Base-by-base conservation (phyloP, 2,797 vertebrate species). In the Catharus ustulatus region DNA sequence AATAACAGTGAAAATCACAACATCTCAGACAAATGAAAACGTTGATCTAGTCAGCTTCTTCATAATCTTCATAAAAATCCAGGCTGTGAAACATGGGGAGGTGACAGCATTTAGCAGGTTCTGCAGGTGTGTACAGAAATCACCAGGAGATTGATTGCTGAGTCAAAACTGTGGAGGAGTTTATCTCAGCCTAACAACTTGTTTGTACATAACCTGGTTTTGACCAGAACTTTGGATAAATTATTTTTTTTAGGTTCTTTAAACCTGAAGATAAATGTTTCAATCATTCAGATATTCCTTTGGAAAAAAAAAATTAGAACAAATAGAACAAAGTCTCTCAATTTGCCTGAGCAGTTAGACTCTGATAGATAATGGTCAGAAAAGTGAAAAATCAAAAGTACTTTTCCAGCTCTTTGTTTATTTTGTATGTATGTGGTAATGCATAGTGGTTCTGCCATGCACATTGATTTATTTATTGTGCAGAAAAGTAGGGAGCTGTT, bases 1-100 rank as follows among this genome's bases (percentile, higher is more conserved):
- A 97, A 96, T 97, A 96, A 24, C 88, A 55, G 68, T 96, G 95
- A 97, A 96, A 34, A 98, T 97, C 93, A 89, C 62, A 68, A 4
- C 29, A 69, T 9, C 30, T 77, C 48, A 62, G 40, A 77, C 29
- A 54, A 69, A 77, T 34, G 29, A 54, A 86, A 34, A 10, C 38
- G 63, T 89, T 86, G 42, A 81, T 64, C 51, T 64, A 84, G 83
- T 55, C 62, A 78, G 49, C 49, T 90, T 92, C 54, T 85, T 95
- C 51, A 45, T 66, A 55, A 87, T 79, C 49, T 52, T 52, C 51
- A 63, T 85, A 46, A 87, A 77, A 95, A 85, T 45, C 19, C 20
- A 75, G 86, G 72, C 19, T 87, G 62, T 9, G 6, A 59, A 89
- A 72, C 58, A 26, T 61, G 42, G 63, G n/a, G 64, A 81, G 46